phyloP scores from a whole-genome alignment of 2,113 vertebrate genomes.

The Notarius lentiginosus region DNA sequence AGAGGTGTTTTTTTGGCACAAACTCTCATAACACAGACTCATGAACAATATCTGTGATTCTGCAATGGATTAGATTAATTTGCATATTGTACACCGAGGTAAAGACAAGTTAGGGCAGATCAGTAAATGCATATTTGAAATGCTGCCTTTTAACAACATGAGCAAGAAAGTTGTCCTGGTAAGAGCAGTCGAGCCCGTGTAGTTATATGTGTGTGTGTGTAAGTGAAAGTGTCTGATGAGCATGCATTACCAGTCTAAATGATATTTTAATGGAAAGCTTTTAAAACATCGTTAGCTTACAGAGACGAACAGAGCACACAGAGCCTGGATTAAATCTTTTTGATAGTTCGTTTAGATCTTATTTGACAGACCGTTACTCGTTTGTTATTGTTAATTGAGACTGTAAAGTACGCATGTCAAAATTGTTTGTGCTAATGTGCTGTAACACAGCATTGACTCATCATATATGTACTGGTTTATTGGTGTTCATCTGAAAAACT shows the following conservation, averaged over 20 bases:
- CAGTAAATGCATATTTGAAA: neutral
- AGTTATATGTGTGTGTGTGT: neutral
- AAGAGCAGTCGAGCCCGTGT: neutral
- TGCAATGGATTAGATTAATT: neutral
- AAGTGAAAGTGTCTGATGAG: too few species aligned
- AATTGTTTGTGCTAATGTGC: neutral
- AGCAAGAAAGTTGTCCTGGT: neutral
- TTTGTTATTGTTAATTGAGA: neutral
- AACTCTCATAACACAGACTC: neutral
- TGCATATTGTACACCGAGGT: neutral
- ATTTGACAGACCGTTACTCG: neutral
- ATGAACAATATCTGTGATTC: neutral
- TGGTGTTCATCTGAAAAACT: neutral
- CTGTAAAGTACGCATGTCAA: neutral
- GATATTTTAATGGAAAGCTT: neutral
- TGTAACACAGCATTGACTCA: neutral
- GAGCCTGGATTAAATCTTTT: neutral
- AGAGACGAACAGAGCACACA: neutral
- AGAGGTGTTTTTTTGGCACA: neutral
- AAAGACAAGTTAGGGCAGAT: neutral
- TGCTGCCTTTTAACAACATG: neutral
- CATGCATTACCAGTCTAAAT: neutral
- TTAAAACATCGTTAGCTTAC: neutral
- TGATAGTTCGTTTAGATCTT: neutral
- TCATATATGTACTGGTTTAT: neutral